Conservation (phyloP, 1,140 invertebrate species). For the Pseudomyrmex dendroicus region DNA sequence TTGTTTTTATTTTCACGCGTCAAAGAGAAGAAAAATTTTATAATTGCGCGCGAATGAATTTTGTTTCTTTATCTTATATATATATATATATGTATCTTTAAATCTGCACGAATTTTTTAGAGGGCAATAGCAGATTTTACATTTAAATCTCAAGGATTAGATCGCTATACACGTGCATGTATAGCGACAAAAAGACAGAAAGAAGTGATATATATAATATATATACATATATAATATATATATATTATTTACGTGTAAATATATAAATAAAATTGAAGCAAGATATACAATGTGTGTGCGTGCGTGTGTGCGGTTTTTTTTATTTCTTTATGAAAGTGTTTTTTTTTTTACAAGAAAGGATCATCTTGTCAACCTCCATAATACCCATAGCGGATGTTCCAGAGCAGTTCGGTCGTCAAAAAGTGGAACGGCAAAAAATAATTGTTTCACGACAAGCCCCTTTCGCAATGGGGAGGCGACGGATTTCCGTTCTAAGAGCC, state of each 20-base stretch:
- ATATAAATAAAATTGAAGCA: slow-evolving; percentile 79
- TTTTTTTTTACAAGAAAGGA: not conserved
- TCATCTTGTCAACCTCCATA: not conserved
- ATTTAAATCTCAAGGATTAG: slow-evolving; percentile 81
- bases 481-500: slow-evolving; percentile 56
- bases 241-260: slow-evolving; percentile 84
- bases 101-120: slow-evolving; percentile 8
- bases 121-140: slow-evolving; percentile 69
- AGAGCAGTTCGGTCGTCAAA: slow-evolving; percentile 4
- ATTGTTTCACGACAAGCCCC: slow-evolving; percentile 13
- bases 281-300: not conserved
- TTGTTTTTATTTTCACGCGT: too few species aligned
- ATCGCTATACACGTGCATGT: slow-evolving; percentile 54
- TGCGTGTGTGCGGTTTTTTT: too few species aligned
- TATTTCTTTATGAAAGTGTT: not conserved
- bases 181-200: slow-evolving; percentile 59
- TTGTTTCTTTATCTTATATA: too few species aligned
- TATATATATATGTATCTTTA: too few species aligned
- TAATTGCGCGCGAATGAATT: too few species aligned
- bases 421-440: slow-evolving; percentile 49
- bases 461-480: slow-evolving; percentile 1
- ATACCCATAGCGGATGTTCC: slow-evolving; percentile 36
- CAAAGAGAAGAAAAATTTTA: too few species aligned
- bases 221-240: slow-evolving; percentile 72
- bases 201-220: slow-evolving; percentile 81